Base-by-base conservation (phyloP, 2,113 vertebrate species). In the Hemiprocne comata region DNA sequence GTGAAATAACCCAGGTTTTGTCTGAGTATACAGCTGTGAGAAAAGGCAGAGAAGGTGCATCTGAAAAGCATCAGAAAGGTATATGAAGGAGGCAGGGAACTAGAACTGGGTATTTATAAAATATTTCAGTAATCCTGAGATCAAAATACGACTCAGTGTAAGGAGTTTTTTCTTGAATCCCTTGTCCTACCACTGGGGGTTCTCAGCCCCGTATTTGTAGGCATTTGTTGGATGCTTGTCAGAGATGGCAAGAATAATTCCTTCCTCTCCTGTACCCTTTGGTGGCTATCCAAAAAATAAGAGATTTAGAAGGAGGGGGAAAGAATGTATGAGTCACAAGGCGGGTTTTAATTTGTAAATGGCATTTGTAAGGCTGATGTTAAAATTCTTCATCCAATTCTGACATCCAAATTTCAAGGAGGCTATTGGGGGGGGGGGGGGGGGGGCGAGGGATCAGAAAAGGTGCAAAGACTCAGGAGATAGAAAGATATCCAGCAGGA, bases 291-390 rank as follows among this genome's bases (percentile, higher is more conserved):
- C 46, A 85, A 94, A 85, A 36, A 12, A 1, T 18, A 81, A 55
- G 34, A 53, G 29, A 83, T 79, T 58, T 70, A 80, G 20, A 73
- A 73, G 40, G 17, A 85, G 5, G 17, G 6, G 11, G 54, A 90
- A 21, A 90, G 69, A 89, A 87, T 72, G 44, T 78, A 51, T 74
- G 65, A 93, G 60, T 95, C 82, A 90, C n/a, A 85, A 64, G 34
- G 23, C 26, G 6, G 64, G 85, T 92, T 90, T 88, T 78, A 73
- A 90, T 75, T 86, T 89, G 38, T 78, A 95, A 93, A 87, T 76
- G 54, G 57, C 53, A 85, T 69, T 87, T 93, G 4, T 65, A 71
- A 82, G 36, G 42, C 15, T 65, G 36, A 34, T 69, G 19, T 64
- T 90, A 55, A 90, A 94, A 92, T 72, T 53, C 10, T 74, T 71